Conservation (phyloP, 1,140 invertebrate species). For the Rhagoletis zephyria region DNA sequence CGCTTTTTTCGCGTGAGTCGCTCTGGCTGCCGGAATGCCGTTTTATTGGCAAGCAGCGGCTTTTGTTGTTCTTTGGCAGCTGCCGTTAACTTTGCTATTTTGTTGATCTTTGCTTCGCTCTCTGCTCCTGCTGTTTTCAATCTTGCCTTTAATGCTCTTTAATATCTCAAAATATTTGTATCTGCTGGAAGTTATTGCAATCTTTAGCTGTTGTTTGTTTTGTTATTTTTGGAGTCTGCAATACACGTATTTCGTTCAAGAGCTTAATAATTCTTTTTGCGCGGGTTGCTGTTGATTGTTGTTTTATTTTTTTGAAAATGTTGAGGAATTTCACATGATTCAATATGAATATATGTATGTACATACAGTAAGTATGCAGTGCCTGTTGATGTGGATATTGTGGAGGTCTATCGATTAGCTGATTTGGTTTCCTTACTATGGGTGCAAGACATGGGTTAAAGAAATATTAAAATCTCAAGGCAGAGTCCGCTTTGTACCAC, state of each 20-base stretch:
- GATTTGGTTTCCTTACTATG: too few relatives aligned
- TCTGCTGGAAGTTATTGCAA: neutral
- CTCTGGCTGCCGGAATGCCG: neutral
- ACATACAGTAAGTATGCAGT: too few relatives aligned
- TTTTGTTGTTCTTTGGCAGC: neutral
- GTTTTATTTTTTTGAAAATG: too few relatives aligned
- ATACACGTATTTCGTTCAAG: neutral
- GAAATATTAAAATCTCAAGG: too few relatives aligned
- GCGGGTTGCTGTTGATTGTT: neutral
- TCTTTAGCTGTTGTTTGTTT: neutral
- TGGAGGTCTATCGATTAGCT: too few relatives aligned
- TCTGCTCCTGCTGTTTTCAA: neutral
- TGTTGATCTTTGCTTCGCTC: constrained; percentile 1
- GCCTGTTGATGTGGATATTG: too few relatives aligned
- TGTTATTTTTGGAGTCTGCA: neutral
- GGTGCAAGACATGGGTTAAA: too few relatives aligned
- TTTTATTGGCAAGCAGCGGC: neutral
- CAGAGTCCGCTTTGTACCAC: too few relatives aligned
- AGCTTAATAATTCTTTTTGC: neutral
- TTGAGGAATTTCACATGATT: too few relatives aligned
- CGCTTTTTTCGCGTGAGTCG: constrained; percentile 2
- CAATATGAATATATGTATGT: too few relatives aligned
- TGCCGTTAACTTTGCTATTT: neutral
- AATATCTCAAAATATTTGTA: neutral
- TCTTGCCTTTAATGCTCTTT: neutral